Evolutionary conservation across 2,113 vertebrate species (phyloP), one percentile per base, ranked within the genome.

Genomic region (Martes martes): DNA sequence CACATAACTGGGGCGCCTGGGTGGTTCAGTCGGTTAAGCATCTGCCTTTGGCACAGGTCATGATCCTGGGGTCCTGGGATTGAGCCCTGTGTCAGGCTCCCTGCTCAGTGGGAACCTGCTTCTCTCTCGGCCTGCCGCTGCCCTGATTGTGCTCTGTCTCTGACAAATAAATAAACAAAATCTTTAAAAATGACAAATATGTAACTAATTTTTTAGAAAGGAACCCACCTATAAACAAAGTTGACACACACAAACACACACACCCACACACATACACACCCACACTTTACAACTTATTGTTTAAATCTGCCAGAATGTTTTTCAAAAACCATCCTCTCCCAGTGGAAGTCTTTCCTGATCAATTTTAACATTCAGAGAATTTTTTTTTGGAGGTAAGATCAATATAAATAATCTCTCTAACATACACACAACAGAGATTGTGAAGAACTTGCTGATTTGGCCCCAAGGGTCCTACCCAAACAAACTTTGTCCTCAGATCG

Each of bases 341-440:
- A 95, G 73, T 83, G 91, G 96, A 97, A 95, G 78, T 69, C 78
- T 95, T 94, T 36, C 86, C 86, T 96, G 93, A 97, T 97, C 95
- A 97, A 98, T 96, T 95, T 95, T 94, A 97, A 97, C 97, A 97
- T 94, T 97, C 61, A 80, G 65, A 95, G 93, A 93, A 89, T 96
- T 97, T 95, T 97, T 92, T 80, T 95, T 95, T 55, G 42, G 59
- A 96, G 91, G 95, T 88, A 79, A 83, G 89, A 97, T 98, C 96
- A 89, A 97, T 98, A 95, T 96, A 95, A 98, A 96, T 97, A 97
- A 97, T 97, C 97, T 97, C 89, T 96, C 65, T 94, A 96, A 96
- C 82, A 95, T 86, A 97, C 65, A 96, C 83, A 94, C 82, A 95
- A n/a, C 82, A 95, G 93, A 96, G 92, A 96, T 71, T 39, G 86